Evolutionary conservation across 2,797 vertebrate species (phyloP).

Genomic region (Psittacula derbiana): DNA sequence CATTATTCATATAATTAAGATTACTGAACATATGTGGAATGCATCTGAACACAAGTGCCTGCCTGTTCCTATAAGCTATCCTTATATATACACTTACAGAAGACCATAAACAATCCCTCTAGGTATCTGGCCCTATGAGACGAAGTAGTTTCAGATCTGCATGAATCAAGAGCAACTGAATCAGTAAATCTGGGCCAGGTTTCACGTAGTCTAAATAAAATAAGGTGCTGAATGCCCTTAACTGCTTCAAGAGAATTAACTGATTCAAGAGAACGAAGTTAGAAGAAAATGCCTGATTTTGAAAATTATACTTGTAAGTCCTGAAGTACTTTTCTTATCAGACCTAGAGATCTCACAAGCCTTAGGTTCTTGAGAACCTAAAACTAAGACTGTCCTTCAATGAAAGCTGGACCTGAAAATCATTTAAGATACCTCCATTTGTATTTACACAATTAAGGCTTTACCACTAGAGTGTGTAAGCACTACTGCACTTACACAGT

Average conservation of each 20-base stretch:
- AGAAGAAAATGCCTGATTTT: background rate
- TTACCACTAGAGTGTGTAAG: background rate
- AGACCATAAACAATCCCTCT: background rate
- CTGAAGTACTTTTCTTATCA: background rate
- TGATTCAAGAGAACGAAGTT: background rate
- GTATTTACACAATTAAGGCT: background rate
- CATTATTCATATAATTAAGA: background rate
- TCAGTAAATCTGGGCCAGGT: background rate
- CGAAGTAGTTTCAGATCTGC: background rate
- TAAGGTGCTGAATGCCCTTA: background rate
- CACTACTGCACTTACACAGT: background rate
- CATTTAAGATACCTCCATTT: background rate
- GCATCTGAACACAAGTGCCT: background rate
- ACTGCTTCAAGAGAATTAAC: background rate
- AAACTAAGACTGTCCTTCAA: background rate
- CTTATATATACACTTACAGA: background rate
- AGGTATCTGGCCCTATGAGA: background rate
- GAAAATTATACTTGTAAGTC: background rate
- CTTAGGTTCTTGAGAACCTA: background rate
- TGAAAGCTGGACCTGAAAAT: background rate
- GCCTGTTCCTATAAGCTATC: background rate
- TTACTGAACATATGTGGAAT: conserved; percentile 21
- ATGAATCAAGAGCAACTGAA: background rate
- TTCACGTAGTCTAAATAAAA: background rate
- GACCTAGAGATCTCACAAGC: background rate